These are phyloP conservation scores for Chaetodon trifasciatus DNA, from an alignment of 2,797 vertebrate genomes.

Conservation along the genomic window DNA sequence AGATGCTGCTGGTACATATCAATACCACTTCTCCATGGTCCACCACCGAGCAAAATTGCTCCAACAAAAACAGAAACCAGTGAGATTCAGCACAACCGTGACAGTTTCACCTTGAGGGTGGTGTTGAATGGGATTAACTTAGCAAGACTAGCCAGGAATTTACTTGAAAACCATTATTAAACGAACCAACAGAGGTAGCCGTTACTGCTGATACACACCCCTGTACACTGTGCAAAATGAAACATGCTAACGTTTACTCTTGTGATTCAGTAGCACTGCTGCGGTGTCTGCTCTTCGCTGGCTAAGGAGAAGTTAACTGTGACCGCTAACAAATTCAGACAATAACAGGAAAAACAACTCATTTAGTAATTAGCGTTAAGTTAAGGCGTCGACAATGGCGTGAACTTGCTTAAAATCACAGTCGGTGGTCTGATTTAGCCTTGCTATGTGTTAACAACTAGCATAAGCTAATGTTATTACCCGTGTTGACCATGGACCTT, in stretches of 20 bases:
- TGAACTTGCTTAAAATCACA: constrained; percentile 13
- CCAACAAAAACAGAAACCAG: neutral
- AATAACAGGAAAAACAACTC: neutral
- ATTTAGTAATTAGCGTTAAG: neutral
- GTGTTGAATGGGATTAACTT: neutral
- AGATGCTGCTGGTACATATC: neutral
- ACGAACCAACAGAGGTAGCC: neutral
- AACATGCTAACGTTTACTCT: constrained; percentile 40
- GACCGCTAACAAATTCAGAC: constrained; percentile 19
- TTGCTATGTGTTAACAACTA: constrained; percentile 34
- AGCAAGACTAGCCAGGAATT: neutral
- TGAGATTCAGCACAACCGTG: neutral
- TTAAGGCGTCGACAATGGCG: neutral
- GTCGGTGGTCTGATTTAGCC: constrained; percentile 9
- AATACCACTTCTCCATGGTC: neutral
- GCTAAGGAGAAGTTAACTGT: constrained; percentile 44
- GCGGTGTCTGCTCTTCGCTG: constrained; percentile 30
- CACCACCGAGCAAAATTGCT: neutral
- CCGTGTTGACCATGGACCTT: constrained; percentile 9
- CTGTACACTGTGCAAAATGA: constrained; percentile 12
- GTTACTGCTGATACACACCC: neutral
- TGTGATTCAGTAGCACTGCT: constrained; percentile 52
- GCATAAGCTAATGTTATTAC: constrained; percentile 63
- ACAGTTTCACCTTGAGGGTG: constrained; percentile 1
- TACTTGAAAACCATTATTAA: neutral